Evolutionary conservation across 1,140 invertebrate genomes (phyloP).

Genomic region (Diprion similis): DNA sequence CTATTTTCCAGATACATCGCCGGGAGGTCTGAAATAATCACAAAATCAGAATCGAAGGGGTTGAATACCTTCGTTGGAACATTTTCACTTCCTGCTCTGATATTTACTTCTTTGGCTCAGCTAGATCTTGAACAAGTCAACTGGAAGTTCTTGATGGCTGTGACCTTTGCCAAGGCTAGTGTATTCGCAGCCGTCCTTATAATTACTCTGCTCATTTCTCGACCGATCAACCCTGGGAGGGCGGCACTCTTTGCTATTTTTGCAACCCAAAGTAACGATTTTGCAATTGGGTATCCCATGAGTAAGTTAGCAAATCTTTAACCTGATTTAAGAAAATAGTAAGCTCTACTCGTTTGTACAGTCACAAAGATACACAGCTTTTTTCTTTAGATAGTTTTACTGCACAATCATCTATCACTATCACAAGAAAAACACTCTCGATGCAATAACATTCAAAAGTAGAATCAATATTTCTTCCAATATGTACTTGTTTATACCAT

Average conservation of each 20-base stretch:
- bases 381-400: slow-evolving; percentile 18
- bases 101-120: slow-evolving; percentile 89
- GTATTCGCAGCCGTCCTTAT: slow-evolving; percentile 86
- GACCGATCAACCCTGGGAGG: slow-evolving; percentile 80
- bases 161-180: slow-evolving; percentile 84
- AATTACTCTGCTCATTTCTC: slow-evolving; percentile 79
- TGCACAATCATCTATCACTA: slow-evolving; percentile 12
- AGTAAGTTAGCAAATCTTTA: slow-evolving; percentile 68
- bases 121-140: slow-evolving; percentile 86
- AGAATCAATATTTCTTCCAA: too few species aligned
- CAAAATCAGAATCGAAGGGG: slow-evolving; percentile 86
- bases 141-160: slow-evolving; percentile 87
- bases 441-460: too few species aligned
- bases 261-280: slow-evolving; percentile 97
- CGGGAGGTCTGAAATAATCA: slow-evolving; percentile 84
- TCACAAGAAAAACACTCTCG: not conserved
- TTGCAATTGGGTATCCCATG: slow-evolving; percentile 96
- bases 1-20: slow-evolving; percentile 82
- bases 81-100: slow-evolving; percentile 90
- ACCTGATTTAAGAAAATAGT: not conserved
- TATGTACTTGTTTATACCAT: not conserved
- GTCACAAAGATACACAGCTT: not conserved
- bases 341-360: not conserved
- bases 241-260: slow-evolving; percentile 95
- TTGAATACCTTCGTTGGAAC: slow-evolving; percentile 92